A percentile compares a stretch with the other conserved stretches of the same genome.
Evolutionary conservation across 2,888 invertebrate species (phyloP).

Genomic region (Xestia c-nigrum): DNA sequence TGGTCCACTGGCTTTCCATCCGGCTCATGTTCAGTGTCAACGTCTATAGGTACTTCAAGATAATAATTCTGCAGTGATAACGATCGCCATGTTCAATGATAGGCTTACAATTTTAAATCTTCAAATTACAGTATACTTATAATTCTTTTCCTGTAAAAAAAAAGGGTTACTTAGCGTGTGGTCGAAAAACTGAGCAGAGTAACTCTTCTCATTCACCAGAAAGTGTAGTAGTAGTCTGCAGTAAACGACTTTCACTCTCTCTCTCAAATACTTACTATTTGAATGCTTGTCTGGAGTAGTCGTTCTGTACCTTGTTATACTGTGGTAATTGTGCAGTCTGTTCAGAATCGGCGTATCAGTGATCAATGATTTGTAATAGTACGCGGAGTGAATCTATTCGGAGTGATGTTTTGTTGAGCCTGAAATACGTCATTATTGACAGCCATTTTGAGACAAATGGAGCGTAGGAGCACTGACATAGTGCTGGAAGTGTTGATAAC

Average conservation of each 20-base stretch:
- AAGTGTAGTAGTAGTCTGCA: too few relatives aligned
- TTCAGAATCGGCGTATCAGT: slow-evolving; percentile 32
- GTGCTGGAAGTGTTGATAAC: background rate
- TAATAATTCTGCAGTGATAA: background rate
- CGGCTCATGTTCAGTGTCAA: background rate
- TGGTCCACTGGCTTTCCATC: background rate
- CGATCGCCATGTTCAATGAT: background rate
- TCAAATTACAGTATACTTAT: background rate
- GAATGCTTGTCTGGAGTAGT: background rate
- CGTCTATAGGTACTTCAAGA: background rate
- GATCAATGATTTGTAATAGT: slow-evolving; percentile 62
- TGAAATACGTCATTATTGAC: slow-evolving; percentile 7
- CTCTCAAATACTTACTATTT: background rate
- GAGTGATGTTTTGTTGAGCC: slow-evolving; percentile 2
- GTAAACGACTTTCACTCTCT: background rate
- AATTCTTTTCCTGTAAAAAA: too few relatives aligned
- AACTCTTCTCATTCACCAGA: background rate
- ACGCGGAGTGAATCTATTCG: slow-evolving; percentile 37
- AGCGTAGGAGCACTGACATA: background rate
- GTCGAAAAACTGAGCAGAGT: background rate
- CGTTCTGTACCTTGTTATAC: background rate
- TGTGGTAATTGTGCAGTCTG: slow-evolving; percentile 51
- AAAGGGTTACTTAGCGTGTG: background rate
- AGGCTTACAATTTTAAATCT: background rate
- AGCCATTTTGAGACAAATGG: background rate